Conservation (phyloP, 2,888 invertebrate genomes). For the Nephrotoma flavescens region DNA sequence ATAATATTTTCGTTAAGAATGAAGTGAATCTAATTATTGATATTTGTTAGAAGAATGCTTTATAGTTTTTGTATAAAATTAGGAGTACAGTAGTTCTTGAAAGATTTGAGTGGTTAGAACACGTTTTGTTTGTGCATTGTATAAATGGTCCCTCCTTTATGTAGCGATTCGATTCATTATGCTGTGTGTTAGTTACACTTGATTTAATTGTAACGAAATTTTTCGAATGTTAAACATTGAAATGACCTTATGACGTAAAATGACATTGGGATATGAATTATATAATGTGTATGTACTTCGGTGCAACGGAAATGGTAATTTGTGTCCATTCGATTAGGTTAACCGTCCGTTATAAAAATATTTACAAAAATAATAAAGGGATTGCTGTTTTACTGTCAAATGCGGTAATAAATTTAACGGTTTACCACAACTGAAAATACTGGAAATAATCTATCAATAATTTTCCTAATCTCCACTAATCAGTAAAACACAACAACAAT, state of each 20-base stretch:
- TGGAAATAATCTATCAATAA: too few relatives aligned
- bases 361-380: too few relatives aligned
- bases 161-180: neutral
- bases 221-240: neutral
- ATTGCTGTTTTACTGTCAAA: too few relatives aligned
- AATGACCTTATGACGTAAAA: neutral
- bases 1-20: neutral
- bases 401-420: too few relatives aligned
- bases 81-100: neutral
- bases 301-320: too few relatives aligned
- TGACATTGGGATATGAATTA: too few relatives aligned
- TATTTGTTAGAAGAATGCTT: neutral
- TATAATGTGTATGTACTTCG: too few relatives aligned
- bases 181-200: neutral
- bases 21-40: neutral
- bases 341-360: too few relatives aligned
- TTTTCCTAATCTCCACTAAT: too few relatives aligned
- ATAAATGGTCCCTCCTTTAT: neutral
- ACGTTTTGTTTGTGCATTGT: neutral
- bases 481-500: too few relatives aligned
- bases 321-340: too few relatives aligned
- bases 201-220: neutral
- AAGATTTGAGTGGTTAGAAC: neutral
- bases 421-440: too few relatives aligned
- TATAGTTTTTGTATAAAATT: neutral